Conservation (phyloP, 2,113 vertebrate species). For the Dipodomys stephensi region DNA sequence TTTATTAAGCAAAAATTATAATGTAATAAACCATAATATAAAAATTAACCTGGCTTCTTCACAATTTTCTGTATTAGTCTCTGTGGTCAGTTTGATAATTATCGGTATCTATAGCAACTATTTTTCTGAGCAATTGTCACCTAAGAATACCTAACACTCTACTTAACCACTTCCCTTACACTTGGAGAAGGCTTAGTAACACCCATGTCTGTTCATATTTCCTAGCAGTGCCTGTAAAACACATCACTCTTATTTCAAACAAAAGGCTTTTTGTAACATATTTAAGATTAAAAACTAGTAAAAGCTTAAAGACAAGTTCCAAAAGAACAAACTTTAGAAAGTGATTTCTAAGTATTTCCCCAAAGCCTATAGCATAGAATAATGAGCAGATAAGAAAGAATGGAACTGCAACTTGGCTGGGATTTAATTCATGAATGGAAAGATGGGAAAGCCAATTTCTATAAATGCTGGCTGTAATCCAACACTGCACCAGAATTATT, state of each 20-base stretch:
- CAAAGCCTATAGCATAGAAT: background rate
- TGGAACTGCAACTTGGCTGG: background rate
- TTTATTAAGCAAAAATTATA: background rate
- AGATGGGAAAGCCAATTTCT: background rate
- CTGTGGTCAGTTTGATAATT: background rate
- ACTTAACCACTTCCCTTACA: background rate
- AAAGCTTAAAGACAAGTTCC: background rate
- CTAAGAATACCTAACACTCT: background rate
- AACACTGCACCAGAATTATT: background rate
- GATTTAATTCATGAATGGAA: background rate
- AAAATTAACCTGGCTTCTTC: background rate
- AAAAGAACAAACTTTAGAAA: background rate
- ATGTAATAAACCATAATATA: constrained; percentile 5
- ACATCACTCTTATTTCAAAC: background rate
- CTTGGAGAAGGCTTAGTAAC: background rate
- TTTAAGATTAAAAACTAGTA: background rate
- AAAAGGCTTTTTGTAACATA: background rate
- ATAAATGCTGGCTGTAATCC: background rate
- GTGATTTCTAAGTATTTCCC: background rate
- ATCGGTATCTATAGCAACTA: background rate
- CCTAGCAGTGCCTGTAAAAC: background rate
- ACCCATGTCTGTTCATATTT: background rate
- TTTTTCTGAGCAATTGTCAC: background rate
- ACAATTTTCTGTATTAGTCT: background rate
- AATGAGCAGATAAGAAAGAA: background rate